Conservation (phyloP, 2,113 vertebrate species). For the Anoura caudifer region DNA sequence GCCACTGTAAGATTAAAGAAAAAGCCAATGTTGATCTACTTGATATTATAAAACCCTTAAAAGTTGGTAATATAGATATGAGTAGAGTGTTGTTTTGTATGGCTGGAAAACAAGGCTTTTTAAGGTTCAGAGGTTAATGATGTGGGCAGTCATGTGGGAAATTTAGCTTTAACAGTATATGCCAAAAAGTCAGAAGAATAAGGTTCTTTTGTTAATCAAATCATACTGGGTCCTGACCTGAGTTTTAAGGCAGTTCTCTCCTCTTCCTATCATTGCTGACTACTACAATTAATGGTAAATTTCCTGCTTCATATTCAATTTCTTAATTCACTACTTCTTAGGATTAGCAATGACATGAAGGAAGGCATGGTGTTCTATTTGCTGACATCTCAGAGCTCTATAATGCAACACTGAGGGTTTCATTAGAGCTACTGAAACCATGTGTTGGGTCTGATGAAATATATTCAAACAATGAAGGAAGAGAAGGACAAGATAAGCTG, state of each 20-base stretch:
- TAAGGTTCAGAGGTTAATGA: conserved; percentile 6
- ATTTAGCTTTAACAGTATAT: conserved; percentile 15
- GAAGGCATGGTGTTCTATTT: background rate
- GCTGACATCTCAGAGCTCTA: background rate
- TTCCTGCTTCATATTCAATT: background rate
- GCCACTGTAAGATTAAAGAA: background rate
- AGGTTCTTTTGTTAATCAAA: background rate
- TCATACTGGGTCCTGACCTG: background rate
- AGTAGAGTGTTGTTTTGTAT: background rate
- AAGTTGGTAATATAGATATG: background rate
- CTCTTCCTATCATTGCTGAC: background rate
- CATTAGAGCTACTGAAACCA: background rate
- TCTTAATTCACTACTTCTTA: conserved; percentile 4
- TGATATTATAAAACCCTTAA: background rate
- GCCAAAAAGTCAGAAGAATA: background rate
- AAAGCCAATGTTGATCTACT: background rate
- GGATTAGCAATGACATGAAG: background rate
- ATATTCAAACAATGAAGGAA: background rate
- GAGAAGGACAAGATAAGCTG: background rate
- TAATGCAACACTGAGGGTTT: background rate
- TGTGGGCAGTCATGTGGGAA: background rate
- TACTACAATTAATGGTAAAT: background rate
- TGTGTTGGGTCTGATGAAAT: background rate
- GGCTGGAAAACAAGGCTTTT: background rate
- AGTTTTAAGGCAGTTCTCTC: background rate